These are phyloP conservation scores for Erethizon dorsatum DNA, from an alignment of 2,797 vertebrate genomes.

Conservation along the genomic window DNA sequence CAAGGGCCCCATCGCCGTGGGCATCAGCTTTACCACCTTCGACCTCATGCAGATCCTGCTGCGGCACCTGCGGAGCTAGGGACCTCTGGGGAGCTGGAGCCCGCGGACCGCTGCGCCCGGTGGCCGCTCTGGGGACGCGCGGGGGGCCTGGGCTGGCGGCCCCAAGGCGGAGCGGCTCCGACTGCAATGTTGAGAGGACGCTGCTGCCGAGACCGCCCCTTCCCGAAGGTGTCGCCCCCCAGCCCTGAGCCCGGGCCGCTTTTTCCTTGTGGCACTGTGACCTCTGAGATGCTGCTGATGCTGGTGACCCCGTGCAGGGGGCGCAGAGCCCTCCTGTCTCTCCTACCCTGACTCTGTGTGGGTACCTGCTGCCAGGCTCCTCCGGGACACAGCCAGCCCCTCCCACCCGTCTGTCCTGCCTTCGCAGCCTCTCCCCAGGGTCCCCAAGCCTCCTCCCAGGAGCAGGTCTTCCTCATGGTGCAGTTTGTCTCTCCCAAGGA, in stretches of 20 bases:
- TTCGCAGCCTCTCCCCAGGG: background rate
- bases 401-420: background rate
- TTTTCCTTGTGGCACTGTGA: background rate
- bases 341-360: background rate
- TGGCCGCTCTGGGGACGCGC: rapidly evolving
- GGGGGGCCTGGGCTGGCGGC: no score
- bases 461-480: background rate
- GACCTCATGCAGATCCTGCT: constrained; percentile 95
- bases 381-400: background rate
- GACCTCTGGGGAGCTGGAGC: background rate
- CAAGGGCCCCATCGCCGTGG: constrained; percentile 97
- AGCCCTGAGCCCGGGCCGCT: background rate
- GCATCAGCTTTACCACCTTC: constrained; percentile 98
- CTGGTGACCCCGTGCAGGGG: background rate
- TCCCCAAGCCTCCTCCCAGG: constrained; percentile 3
- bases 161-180: background rate
- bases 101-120: background rate
- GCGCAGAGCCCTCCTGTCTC: background rate
- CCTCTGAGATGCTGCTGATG: constrained; percentile 5
- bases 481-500: background rate
- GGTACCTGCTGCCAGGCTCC: background rate
- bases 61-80: constrained; percentile 84
- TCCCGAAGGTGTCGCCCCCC: background rate
- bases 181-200: background rate
- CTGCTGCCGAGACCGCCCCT: background rate